Evolutionary conservation across 2,113 vertebrate species (phyloP), one percentile per base, ranked within the genome.

Genomic region (Scophthalmus maximus): DNA sequence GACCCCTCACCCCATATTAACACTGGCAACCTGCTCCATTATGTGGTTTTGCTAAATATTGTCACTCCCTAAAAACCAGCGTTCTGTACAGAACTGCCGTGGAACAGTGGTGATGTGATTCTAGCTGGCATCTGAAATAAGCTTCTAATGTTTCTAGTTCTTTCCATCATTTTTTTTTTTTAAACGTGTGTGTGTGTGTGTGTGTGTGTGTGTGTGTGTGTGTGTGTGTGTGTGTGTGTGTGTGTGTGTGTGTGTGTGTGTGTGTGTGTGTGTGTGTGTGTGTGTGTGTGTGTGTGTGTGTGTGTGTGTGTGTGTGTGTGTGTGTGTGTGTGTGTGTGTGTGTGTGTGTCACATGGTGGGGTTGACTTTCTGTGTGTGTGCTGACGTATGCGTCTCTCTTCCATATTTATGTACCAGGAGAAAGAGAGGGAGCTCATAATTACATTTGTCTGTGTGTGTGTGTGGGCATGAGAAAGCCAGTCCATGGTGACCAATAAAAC

Each of bases 401-500:
- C 23, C 29, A 58, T 65, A 27, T 66, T 38, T 18, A 53, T 23
- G 57, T 51, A 52, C 3, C 2, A 57, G 44, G 17, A 59, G 34
- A 51, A 59, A 67, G 27, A 46, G 66, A 40, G 22, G 22, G 57
- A 49, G 34, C 29, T 40, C 17, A 6, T 65, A 61, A 72, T 78
- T 88, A 52, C 60, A 69, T 80, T 67, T 78, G 55, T 86, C 30
- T 57, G 20, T 23, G 32, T 9, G 53, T 52, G 1, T 20, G 52
- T 22, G 53, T 64, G 75, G 69, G 75, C n/a, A 22, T 62, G 68
- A 84, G 72, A 79, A 58, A 66, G 56, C 34, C 20, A 0, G 17
- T 65, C 63, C 80, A 17, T 23, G 42, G 27, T 51, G 80, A 81
- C 74, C 78, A 80, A 69, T 88, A 74, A 90, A 86, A 72, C 64